Evolutionary conservation across 2,888 invertebrate species (phyloP).

Genomic region (Erynnis tages): DNA sequence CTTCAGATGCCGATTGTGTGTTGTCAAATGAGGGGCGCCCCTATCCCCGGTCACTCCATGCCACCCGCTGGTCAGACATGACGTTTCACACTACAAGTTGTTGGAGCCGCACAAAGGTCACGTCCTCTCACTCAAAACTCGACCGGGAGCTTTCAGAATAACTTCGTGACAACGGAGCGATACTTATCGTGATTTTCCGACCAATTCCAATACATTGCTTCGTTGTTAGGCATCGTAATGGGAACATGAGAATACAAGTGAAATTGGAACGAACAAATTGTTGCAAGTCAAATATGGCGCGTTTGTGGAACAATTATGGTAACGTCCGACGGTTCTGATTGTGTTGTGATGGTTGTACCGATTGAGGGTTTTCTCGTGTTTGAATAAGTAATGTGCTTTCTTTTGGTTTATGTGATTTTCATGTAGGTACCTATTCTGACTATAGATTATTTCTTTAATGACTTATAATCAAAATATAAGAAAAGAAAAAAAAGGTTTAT

Average conservation of each 20-base stretch:
- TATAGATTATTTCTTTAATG: no score
- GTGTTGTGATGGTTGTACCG: slow-evolving; percentile 23
- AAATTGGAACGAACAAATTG: slow-evolving; percentile 65
- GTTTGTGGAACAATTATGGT: slow-evolving; percentile 47
- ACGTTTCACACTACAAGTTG: slow-evolving; percentile 74
- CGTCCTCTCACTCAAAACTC: slow-evolving; percentile 76
- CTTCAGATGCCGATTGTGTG: background rate
- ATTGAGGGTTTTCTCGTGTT: slow-evolving; percentile 14
- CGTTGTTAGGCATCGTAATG: slow-evolving; percentile 68
- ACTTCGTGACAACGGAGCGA: slow-evolving; percentile 78
- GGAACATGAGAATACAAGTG: slow-evolving; percentile 74
- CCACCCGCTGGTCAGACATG: slow-evolving; percentile 75
- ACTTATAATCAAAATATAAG: no score
- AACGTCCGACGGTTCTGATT: slow-evolving; percentile 13
- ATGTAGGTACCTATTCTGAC: background rate
- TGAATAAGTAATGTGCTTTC: slow-evolving; percentile 2
- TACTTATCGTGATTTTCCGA: slow-evolving; percentile 79
- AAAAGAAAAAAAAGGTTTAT: no score
- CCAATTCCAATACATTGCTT: slow-evolving; percentile 72
- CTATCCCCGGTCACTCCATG: slow-evolving; percentile 48
- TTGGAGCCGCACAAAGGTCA: slow-evolving; percentile 69
- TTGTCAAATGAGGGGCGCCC: slow-evolving; percentile 8
- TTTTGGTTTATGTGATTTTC: background rate
- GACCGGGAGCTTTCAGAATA: slow-evolving; percentile 74
- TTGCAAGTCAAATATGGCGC: slow-evolving; percentile 71